phyloP scores from a whole-genome alignment of 2,797 vertebrate species.

The Sphenopsis melanotis region DNA sequence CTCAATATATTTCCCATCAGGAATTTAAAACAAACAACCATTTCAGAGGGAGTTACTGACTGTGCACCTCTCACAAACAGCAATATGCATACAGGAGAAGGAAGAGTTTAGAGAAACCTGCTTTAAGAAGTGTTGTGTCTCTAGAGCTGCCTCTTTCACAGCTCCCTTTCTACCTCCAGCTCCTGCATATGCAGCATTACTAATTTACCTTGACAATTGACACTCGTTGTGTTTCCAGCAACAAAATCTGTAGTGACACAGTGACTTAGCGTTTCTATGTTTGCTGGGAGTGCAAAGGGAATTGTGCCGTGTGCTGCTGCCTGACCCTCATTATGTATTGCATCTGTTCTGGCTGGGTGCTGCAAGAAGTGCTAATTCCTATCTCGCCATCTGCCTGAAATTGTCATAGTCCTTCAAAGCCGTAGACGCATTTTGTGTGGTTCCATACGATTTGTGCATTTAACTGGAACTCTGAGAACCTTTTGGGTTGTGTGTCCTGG shows the following conservation, averaged over 20 bases:
- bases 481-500: rapidly evolving
- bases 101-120: background rate
- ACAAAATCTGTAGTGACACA: constrained; percentile 29
- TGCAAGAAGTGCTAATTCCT: constrained; percentile 10
- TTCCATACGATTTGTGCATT: background rate
- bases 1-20: background rate
- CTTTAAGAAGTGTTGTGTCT: background rate
- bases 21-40: background rate
- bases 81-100: background rate
- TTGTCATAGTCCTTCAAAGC: background rate
- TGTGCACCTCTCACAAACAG: background rate
- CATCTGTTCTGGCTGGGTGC: constrained; percentile 2
- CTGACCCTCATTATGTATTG: constrained; percentile 16
- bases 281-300: background rate
- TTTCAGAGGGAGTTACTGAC: background rate
- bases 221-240: background rate
- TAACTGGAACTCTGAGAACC: background rate
- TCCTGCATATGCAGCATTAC: background rate
- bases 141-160: background rate
- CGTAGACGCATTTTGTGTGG: background rate
- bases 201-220: constrained; percentile 12
- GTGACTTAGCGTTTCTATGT: background rate
- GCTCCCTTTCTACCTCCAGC: background rate
- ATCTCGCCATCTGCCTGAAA: constrained; percentile 5
- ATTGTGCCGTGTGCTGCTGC: background rate